Percentiles rank a stretch among this genome's conserved stretches.
phyloP scores from a whole-genome alignment of 2,113 vertebrate genomes.

The Silurus meridionalis region DNA sequence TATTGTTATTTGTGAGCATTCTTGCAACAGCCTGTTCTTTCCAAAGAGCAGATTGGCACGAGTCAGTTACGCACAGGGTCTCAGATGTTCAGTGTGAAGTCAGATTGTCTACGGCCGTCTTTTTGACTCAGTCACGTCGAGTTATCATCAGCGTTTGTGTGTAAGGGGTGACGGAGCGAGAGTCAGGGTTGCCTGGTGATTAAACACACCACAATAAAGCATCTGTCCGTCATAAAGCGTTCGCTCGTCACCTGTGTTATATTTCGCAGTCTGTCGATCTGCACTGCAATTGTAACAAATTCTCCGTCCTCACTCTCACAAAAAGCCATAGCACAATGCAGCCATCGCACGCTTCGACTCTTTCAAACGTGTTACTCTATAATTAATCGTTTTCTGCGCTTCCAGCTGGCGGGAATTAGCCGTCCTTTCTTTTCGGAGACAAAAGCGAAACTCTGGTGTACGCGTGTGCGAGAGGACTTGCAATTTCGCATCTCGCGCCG shows the following conservation, averaged over 20 bases:
- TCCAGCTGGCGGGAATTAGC: slow-evolving; percentile 34
- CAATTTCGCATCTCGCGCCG: neutral
- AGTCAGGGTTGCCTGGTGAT: slow-evolving; percentile 27
- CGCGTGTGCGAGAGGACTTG: neutral
- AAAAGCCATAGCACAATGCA: slow-evolving; percentile 1
- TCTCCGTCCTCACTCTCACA: slow-evolving; percentile 28
- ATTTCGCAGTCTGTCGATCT: slow-evolving; percentile 36
- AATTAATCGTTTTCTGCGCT: slow-evolving; percentile 36
- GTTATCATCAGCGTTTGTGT: neutral
- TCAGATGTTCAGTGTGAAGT: slow-evolving; percentile 23
- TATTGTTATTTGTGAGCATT: neutral
- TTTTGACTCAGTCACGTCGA: neutral
- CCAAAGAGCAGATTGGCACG: neutral
- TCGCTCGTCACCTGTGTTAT: neutral
- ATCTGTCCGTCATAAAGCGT: slow-evolving; percentile 49
- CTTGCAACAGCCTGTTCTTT: neutral
- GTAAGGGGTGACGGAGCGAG: neutral
- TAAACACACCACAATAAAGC: slow-evolving; percentile 48
- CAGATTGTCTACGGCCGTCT: neutral
- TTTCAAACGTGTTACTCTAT: slow-evolving; percentile 23
- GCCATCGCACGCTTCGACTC: neutral
- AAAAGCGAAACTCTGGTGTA: slow-evolving; percentile 5
- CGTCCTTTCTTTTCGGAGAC: neutral
- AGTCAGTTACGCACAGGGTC: neutral
- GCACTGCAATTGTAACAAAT: slow-evolving; percentile 41